Percentiles rank a stretch among this genome's conserved stretches.
Evolutionary conservation across 2,113 vertebrate species (phyloP).

Genomic region (Mus pahari): DNA sequence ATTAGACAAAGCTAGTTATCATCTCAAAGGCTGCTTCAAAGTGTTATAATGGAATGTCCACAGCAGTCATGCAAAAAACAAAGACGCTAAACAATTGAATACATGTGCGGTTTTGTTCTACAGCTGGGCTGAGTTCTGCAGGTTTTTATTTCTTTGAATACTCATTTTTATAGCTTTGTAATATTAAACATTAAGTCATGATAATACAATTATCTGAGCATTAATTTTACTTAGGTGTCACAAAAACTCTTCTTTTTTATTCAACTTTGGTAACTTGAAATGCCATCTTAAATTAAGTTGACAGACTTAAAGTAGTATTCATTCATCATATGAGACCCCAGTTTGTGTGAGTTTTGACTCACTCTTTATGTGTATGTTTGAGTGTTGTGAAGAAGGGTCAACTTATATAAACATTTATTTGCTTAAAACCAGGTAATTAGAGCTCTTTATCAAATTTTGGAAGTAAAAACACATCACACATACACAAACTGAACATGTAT

Average conservation of each 20-base stretch:
- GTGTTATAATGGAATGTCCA: background rate
- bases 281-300: background rate
- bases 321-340: background rate
- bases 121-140: no score
- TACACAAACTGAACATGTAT: background rate
- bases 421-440: background rate
- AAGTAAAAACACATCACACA: background rate
- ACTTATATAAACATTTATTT: background rate
- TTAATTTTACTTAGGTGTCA: background rate
- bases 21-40: background rate
- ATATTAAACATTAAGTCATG: background rate
- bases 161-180: background rate
- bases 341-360: background rate
- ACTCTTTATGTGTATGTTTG: background rate
- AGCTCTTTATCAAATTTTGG: background rate
- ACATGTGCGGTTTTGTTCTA: background rate
- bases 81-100: background rate
- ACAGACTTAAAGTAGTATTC: background rate
- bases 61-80: background rate
- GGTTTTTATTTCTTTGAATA: background rate
- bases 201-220: background rate
- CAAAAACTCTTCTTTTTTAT: background rate
- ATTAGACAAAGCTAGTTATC: background rate
- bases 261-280: background rate
- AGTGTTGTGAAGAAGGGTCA: background rate